Evolutionary conservation across 2,797 vertebrate species (phyloP), one percentile per base, ranked within the genome.

Genomic region (Borostomias antarcticus): DNA sequence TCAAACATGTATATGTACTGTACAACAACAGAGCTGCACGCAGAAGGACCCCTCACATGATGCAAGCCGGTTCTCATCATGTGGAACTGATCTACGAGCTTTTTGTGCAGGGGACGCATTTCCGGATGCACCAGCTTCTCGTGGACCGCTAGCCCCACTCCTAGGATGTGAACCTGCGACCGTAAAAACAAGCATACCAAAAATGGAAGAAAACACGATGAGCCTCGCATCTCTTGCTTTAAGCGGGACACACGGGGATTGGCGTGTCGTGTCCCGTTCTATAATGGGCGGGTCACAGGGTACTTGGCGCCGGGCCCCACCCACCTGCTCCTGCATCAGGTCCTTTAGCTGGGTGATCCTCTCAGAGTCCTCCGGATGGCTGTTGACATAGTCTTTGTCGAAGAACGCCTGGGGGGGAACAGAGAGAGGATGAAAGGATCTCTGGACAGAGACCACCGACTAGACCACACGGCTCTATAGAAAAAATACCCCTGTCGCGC

Each of bases 11-110:
- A 25, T 57, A 37, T 1, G 57, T 7, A n/a, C n/a, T n/a, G n/a
- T n/a, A n/a, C n/a, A n/a, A n/a, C n/a, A n/a, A n/a, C n/a, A n/a
- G n/a, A n/a, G n/a, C n/a, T n/a, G n/a, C 6, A 23, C 1, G 5
- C 10, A 21, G 11, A 57, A 58, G 51, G 63, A 48, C 3, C 37
- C 85, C 95, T 97, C 91, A 99, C 98, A 3, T 98, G 96, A 80
- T 97, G 97, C 64, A 99, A 91, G 61, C 97, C 97, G 63, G 95
- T 95, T 73, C 96, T 93, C 96, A 99, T 98, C 94, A 99, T 94
- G 86, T 99, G 98, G 92, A 99, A 99, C 90, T 99, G 98, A 82
- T 99, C 98, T 3, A 99, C 95, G 28, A 99, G 92, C 80, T 99
- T 99, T 88, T 98, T 99, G 86, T 99, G 98, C 65, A 99, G 88